Percentiles rank a stretch among this genome's conserved stretches.
phyloP scores from a whole-genome alignment of 2,888 invertebrate species.

The Oxyteleia sp. region DNA sequence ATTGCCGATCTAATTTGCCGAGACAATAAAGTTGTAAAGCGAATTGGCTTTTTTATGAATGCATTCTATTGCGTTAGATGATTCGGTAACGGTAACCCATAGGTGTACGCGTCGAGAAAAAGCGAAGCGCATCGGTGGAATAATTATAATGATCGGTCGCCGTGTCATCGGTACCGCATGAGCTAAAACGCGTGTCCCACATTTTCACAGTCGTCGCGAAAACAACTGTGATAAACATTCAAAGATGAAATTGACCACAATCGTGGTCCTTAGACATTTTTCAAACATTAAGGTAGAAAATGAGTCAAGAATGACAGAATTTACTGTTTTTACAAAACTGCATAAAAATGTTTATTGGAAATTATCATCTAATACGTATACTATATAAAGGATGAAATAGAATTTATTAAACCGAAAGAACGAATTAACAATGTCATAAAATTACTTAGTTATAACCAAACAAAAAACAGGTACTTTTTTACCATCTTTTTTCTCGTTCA shows the following conservation, averaged over 20 bases:
- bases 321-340: no score
- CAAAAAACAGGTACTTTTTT: no score
- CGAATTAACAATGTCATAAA: no score
- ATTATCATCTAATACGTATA: no score
- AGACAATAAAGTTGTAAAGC: slow-evolving; percentile 21
- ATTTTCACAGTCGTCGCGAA: slow-evolving; percentile 22
- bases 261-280: no score
- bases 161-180: slow-evolving; percentile 38
- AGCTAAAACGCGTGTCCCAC: slow-evolving; percentile 30
- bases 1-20: slow-evolving; percentile 24
- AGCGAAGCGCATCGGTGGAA: slow-evolving; percentile 1
- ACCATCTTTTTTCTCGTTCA: no score
- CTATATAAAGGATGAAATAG: no score
- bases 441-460: no score
- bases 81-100: not conserved
- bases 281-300: no score
- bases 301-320: no score
- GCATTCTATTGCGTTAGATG: not conserved
- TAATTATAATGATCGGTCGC: slow-evolving; percentile 35
- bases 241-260: not conserved
- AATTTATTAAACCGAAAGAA: no score
- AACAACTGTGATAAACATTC: not conserved
- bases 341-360: no score
- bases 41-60: slow-evolving; percentile 15
- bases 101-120: not conserved